These are phyloP conservation scores for Herpailurus yagouaroundi DNA, from an alignment of 2,113 vertebrate genomes.

Conservation along the genomic window DNA sequence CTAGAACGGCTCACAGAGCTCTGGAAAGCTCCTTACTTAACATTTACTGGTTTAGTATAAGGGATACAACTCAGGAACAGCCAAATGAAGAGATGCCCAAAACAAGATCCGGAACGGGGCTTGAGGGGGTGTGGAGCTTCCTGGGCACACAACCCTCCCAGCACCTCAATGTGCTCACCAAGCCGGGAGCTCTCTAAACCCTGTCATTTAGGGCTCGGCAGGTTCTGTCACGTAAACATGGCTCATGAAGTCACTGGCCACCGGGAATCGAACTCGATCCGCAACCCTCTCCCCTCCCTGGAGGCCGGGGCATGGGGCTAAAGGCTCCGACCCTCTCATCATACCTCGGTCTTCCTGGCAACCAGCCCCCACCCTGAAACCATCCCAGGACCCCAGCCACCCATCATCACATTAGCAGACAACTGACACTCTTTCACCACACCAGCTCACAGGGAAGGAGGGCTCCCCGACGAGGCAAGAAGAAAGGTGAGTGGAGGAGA, in stretches of 20 bases:
- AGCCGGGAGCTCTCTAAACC: background rate
- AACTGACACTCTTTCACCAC: background rate
- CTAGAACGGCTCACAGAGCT: background rate
- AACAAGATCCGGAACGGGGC: background rate
- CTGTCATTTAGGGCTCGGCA: background rate
- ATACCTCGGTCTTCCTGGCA: background rate
- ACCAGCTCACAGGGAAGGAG: background rate
- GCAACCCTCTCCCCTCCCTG: background rate
- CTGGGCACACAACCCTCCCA: background rate
- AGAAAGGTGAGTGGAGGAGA: background rate
- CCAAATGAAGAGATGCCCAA: background rate
- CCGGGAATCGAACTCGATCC: background rate
- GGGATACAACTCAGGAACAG: background rate
- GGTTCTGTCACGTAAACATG: background rate
- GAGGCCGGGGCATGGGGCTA: background rate
- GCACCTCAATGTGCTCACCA: background rate
- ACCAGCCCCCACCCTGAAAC: background rate
- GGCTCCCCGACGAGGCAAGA: background rate
- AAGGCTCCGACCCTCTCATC: background rate
- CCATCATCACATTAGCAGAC: background rate
- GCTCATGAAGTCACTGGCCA: background rate
- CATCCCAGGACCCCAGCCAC: background rate
- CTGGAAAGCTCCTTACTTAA: background rate
- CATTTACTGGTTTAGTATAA: background rate
- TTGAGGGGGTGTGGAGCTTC: rapidly evolving